A percentile compares a stretch with the other conserved stretches of the same genome.
phyloP scores from a whole-genome alignment of 2,797 vertebrate species.

The Pseudochaenichthys georgianus region DNA sequence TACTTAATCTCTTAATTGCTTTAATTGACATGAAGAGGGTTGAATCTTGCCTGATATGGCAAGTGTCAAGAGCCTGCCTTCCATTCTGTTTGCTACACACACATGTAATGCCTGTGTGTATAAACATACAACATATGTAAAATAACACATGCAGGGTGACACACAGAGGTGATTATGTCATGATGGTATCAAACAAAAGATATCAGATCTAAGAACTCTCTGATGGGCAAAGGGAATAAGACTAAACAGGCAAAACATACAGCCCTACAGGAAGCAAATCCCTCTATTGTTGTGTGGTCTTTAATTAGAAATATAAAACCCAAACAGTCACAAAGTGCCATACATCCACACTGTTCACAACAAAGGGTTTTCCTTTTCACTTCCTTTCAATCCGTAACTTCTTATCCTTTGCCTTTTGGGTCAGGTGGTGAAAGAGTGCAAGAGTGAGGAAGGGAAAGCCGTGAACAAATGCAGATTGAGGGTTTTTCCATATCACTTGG shows the following conservation, averaged over 20 bases:
- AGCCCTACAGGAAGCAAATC: conserved; percentile 40
- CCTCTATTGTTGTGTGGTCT: conserved; percentile 28
- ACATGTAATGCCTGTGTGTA: conserved; percentile 1
- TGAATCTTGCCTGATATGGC: conserved; percentile 52
- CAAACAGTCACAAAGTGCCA: conserved; percentile 30
- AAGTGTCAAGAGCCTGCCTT: conserved; percentile 57
- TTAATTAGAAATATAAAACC: conserved; percentile 49
- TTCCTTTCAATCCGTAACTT: conserved; percentile 49
- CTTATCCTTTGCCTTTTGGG: conserved; percentile 56
- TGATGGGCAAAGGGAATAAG: conserved; percentile 13
- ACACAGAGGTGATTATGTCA: conserved; percentile 24
- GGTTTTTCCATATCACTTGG: conserved; percentile 68
- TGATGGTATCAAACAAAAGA: conserved; percentile 7
- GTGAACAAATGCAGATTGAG: conserved; percentile 61
- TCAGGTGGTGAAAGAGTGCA: conserved; percentile 41
- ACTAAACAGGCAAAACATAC: conserved; percentile 20
- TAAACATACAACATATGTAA: conserved; percentile 8
- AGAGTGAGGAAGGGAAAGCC: conserved; percentile 34
- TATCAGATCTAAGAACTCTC: neutral
- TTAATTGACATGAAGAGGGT: conserved; percentile 78
- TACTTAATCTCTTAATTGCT: conserved; percentile 81
- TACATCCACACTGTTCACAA: conserved; percentile 12
- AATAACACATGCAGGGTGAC: conserved; percentile 4
- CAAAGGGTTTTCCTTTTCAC: conserved; percentile 40
- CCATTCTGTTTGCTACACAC: conserved; percentile 18